Evolutionary conservation across 2,113 vertebrate species (phyloP), one percentile per base, ranked within the genome.

Genomic region (Vidua macroura): DNA sequence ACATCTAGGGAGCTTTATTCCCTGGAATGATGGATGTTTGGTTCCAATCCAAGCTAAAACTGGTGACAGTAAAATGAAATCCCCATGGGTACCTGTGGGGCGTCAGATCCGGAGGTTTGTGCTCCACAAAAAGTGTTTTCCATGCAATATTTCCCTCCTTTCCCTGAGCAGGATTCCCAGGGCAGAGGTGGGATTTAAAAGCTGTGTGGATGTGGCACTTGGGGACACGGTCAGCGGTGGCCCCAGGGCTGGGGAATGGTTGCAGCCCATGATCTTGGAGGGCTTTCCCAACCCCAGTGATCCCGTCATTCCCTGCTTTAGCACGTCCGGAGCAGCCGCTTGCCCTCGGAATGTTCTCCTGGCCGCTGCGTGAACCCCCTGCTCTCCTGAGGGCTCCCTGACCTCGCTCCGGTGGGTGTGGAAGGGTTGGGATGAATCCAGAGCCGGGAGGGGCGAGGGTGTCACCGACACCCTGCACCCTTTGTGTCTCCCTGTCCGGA

Each of bases 401-500:
- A 2, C 56, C 56, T 10, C 2, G 9, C 15, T 35, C 20, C 7
- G 0, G 20, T 2, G 82, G 82, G 41, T 48, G 69, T 48, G 82
- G 82, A 27, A 5, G 2, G n/a, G 14, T 7, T 15, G 69, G 82
- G 59, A 74, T 64, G n/a, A 1, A 39, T 15, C 69, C 69, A 4
- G 81, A 22, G 49, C 5, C 28, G 0, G 69, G 2, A 64, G 58
- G 20, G 81, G 68, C 6, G 49, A 48, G 59, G 49, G 12, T 55
- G 49, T 64, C 58, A 23, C 48, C 7, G 7, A 46, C 44, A 6
- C 48, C 67, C 46, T 0, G 55, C 31, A 0, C 16, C 33, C 39
- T 46, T 2, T 0, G 39, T 0, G 17, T 1, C 1, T 39, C 53
- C 66, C 44, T 1, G 2, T 8, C n/a, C 11, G 18, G 41, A 53